Evolutionary conservation across 2,888 invertebrate genomes (phyloP).

Genomic region (Sphaeridia pumilis): DNA sequence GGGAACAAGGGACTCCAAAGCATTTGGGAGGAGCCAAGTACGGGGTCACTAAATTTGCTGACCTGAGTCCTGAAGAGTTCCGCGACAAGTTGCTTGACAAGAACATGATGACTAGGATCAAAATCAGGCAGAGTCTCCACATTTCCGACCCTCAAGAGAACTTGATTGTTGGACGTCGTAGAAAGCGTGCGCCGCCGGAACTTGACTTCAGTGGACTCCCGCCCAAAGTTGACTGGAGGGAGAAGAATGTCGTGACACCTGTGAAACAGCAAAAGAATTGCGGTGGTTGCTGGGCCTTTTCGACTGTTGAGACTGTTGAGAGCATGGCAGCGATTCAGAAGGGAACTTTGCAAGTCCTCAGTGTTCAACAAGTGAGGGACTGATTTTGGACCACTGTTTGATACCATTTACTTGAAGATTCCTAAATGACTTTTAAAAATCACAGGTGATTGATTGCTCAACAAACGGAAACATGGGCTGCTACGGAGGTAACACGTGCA

Average conservation of each 20-base stretch:
- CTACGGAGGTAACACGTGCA: conserved; percentile 66
- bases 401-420: too few species aligned
- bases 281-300: conserved; percentile 81
- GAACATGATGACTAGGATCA: conserved; percentile 35
- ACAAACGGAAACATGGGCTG: conserved; percentile 60
- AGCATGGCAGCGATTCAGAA: conserved; percentile 60
- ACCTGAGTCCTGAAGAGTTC: conserved; percentile 52
- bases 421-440: too few species aligned
- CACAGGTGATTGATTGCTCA: conserved; percentile 69
- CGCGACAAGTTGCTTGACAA: conserved; percentile 42
- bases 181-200: conserved; percentile 25
- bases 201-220: conserved; percentile 39
- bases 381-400: too few species aligned
- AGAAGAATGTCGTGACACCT: conserved; percentile 52
- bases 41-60: conserved; percentile 52
- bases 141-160: conserved; percentile 11
- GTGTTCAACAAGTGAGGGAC: conserved; percentile 53
- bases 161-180: conserved; percentile 17
- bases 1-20: conserved; percentile 32
- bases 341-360: conserved; percentile 50
- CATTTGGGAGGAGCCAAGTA: conserved; percentile 43
- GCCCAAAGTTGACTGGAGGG: conserved; percentile 50
- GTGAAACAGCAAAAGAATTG: conserved; percentile 62
- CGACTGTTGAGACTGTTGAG: conserved; percentile 61
- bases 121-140: conserved; percentile 15